These are phyloP conservation scores for Clepsis dumicolana DNA, from an alignment of 2,888 invertebrate species.

Conservation along the genomic window DNA sequence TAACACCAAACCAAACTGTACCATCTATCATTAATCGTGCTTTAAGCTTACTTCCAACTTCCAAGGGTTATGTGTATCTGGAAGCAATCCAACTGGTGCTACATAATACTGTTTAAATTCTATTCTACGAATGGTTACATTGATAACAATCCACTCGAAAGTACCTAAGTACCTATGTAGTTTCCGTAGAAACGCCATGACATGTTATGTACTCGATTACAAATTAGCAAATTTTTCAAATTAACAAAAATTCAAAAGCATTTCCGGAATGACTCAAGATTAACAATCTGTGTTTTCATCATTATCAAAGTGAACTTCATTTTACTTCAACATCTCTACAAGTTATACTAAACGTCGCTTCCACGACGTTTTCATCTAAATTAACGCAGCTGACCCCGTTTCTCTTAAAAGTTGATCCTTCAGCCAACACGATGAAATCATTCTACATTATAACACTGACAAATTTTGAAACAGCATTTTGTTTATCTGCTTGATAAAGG, in stretches of 20 bases:
- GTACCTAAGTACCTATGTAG: background rate
- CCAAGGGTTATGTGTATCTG: background rate
- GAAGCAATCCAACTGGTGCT: background rate
- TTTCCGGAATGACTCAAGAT: slow-evolving; percentile 5
- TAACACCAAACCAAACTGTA: background rate
- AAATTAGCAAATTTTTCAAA: too few species aligned
- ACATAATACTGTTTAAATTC: background rate
- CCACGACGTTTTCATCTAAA: background rate
- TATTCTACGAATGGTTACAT: background rate
- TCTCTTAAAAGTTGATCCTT: slow-evolving; percentile 62
- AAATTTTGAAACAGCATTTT: slow-evolving; percentile 59
- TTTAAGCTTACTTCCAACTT: background rate
- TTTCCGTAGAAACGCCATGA: background rate
- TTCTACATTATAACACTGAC: slow-evolving; percentile 55
- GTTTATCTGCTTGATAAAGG: slow-evolving; percentile 72
- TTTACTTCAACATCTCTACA: background rate
- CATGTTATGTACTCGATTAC: background rate
- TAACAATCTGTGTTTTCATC: background rate
- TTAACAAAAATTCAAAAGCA: background rate
- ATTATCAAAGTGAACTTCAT: background rate
- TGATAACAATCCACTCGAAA: background rate
- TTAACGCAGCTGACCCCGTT: slow-evolving; percentile 25
- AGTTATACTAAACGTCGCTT: slow-evolving; percentile 6
- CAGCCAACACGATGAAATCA: slow-evolving; percentile 68
- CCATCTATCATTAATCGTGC: background rate